A percentile compares a stretch with the other conserved stretches of the same genome.
These are phyloP conservation scores for Oxyscelio sp. DNA, from an alignment of 2,888 invertebrate genomes.

Conservation along the genomic window DNA sequence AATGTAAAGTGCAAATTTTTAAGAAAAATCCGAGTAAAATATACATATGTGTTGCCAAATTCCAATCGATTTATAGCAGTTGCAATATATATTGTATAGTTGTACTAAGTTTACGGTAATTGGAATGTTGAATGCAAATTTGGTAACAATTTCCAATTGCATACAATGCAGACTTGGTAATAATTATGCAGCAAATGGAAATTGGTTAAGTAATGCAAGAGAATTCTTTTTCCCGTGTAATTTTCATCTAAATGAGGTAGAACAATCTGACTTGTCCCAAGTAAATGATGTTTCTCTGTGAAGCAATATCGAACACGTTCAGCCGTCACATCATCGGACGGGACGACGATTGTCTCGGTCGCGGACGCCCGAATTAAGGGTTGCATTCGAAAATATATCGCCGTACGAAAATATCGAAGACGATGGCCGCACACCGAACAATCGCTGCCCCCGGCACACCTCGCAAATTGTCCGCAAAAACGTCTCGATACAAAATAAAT, in stretches of 20 bases:
- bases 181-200: no score
- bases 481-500: constrained; percentile 86
- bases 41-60: no score
- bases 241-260: neutral
- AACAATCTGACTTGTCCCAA: neutral
- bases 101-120: no score
- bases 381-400: constrained; percentile 61
- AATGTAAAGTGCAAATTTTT: no score
- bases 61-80: no score
- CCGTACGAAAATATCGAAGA: constrained; percentile 80
- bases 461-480: constrained; percentile 76
- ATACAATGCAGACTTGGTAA: no score
- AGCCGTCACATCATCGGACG: constrained; percentile 26
- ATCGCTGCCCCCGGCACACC: constrained; percentile 69
- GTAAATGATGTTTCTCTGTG: neutral
- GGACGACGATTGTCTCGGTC: neutral
- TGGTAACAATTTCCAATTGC: no score
- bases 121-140: no score
- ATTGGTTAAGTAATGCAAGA: no score
- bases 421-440: constrained; percentile 56
- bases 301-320: constrained; percentile 65
- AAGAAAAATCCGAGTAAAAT: no score
- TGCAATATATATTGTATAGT: no score
- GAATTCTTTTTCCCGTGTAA: neutral
- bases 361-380: constrained; percentile 26